Evolutionary conservation across 92 coral and sea anemone genomes (phyloP), one percentile per base, ranked within the genome.

Genomic region (Heliopora coerulea): DNA sequence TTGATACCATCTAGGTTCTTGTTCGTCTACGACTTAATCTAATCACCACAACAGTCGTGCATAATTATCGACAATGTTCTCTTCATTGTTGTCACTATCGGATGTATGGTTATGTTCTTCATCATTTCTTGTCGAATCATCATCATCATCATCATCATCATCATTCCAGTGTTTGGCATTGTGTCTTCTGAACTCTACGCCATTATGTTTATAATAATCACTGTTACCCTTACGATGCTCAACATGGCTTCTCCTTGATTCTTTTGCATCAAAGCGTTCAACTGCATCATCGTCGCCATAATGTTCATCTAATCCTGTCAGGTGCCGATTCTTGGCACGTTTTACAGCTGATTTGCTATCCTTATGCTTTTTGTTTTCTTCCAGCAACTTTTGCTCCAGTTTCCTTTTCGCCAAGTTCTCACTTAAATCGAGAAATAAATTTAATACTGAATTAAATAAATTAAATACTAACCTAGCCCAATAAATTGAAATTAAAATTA

Each of bases 131-230:
- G 62, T 2, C n/a, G 35, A 25, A 33, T 52, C 57, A 49, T 70
- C 77, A 29, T 69, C 33, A 31, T 70, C 77, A 29, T 69, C 33
- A 31, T 56, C 33, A 23, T 3, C 56, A 17, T 42, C 74, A 48
- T 48, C 60, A 37, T 52, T 25, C 77, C 77, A 70, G 23, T 63
- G 77, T 31, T 70, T 70, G 19, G 23, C 32, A n/a, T n/a, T n/a
- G n/a, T 35, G 50, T 20, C 63, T 70, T 54, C 24, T 62, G 11
- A 15, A 14, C 17, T 39, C 48, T 17, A 31, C 44, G 11, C 48
- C 68, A 58, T 25, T 33, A 58, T 58, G 14, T 15, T 58, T 23
- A 33, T 21, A 10, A 58, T 26, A 58, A 62, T 31, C 27, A 39
- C 13, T 49, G 41, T 21, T 32, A 25, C 41, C 33, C 34, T 67